Base-by-base conservation (phyloP, 2,797 vertebrate genomes). In the Taenioides sp. region DNA sequence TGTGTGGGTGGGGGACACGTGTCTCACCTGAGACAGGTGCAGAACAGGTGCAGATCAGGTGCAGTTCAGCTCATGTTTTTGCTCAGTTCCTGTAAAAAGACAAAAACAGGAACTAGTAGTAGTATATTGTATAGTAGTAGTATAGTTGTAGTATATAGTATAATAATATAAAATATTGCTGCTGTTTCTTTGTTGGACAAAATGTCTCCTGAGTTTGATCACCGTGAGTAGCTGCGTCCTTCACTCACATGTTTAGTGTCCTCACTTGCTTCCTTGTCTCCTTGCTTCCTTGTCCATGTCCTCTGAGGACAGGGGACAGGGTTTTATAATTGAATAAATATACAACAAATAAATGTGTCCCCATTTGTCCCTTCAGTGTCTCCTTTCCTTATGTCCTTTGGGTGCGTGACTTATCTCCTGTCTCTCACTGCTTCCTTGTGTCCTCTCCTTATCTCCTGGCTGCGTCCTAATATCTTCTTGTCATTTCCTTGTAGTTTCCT, bases 21-120 rank as follows among this genome's bases (percentile, higher is more conserved):
- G 20, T 62, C 60, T 62, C 20, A 63, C 34, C 62, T 64, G 34
- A 0, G n/a, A 4, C 62, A 47, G 62, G 60, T 27, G 25, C 25
- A 27, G 25, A 27, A 4, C 62, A 47, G 62, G 60, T 27, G 25
- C 25, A 27, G 25, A 27, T 27, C 25, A 27, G 25, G 60, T 34
- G 5, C 58, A 31, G 25, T 7, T n/a, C 60, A 34, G 60, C 60
- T 62, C 60, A 34, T 62, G 28, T 62, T 17, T 61, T 59, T n/a
- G 18, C 28, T 62, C 60, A 62, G 28, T 37, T 20, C 60, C 60
- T 62, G 60, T n/a, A n/a, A 34, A 62, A 37, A 47, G 7, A 62
- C 59, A 34, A 9, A 25, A 2, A 16, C 11, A 27, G 55, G 0
- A 59, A 59, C 17, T 37, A 37, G 34, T 10, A 10, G 34, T 37